Evolutionary conservation across 2,113 vertebrate species (phyloP).

Genomic region (Halcyon malimbica): DNA sequence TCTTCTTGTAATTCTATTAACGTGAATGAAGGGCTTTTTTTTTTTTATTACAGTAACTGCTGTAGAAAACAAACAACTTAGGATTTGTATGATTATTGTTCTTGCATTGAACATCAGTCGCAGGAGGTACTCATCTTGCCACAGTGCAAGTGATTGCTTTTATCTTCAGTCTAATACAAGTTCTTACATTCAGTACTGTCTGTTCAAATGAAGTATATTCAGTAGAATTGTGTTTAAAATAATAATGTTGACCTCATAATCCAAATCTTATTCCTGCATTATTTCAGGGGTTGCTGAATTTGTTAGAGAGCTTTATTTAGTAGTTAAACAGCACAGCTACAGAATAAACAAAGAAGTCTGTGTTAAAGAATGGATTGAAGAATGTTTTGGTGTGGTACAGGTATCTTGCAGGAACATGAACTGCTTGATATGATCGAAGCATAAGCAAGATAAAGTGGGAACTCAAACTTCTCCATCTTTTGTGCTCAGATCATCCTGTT

Average conservation of each 20-base stretch:
- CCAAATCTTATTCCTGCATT: neutral
- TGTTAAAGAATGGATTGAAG: neutral
- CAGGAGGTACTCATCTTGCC: neutral
- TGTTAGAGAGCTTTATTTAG: neutral
- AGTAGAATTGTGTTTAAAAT: conserved; percentile 12
- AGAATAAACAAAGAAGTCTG: neutral
- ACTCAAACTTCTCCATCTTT: neutral
- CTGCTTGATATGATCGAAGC: neutral
- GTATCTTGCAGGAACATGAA: neutral
- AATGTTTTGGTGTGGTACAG: neutral
- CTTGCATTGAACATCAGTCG: neutral
- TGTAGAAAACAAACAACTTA: neutral
- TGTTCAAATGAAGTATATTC: neutral
- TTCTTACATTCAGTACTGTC: neutral
- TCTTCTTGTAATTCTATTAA: conserved; percentile 22
- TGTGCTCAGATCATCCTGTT: neutral
- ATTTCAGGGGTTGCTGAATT: neutral
- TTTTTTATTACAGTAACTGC: neutral
- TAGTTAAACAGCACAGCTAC: neutral
- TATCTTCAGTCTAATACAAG: neutral
- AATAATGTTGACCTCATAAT: neutral
- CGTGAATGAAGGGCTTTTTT: neutral
- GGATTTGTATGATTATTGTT: conserved; percentile 37
- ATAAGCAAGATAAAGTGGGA: neutral
- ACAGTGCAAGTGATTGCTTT: neutral